Percentiles rank a stretch among this genome's conserved stretches.
Evolutionary conservation across 2,113 vertebrate genomes (phyloP).

Genomic region (Cygnus buccinator): DNA sequence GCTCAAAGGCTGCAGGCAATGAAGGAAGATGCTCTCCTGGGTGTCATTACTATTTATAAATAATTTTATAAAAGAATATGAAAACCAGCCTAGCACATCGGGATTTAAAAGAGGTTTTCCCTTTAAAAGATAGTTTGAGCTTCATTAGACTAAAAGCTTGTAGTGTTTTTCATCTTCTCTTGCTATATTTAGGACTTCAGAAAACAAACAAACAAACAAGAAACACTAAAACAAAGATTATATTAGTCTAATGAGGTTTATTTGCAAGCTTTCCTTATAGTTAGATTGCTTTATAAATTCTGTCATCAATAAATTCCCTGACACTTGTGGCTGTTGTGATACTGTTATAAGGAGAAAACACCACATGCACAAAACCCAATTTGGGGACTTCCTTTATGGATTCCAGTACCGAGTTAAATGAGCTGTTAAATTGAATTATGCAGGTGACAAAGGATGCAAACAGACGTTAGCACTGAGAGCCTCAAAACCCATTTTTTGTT

Average conservation of each 20-base stretch:
- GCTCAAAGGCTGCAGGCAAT: slow-evolving; percentile 46
- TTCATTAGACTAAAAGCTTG: slow-evolving; percentile 40
- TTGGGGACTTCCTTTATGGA: background rate
- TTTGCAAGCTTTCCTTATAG: background rate
- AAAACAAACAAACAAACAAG: background rate
- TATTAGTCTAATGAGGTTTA: background rate
- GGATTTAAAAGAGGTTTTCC: slow-evolving; percentile 12
- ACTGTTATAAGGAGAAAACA: background rate
- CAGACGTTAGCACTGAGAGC: background rate
- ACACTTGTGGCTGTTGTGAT: background rate
- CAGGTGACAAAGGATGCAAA: background rate
- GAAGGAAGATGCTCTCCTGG: slow-evolving; percentile 31
- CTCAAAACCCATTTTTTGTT: background rate
- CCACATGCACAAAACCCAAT: background rate
- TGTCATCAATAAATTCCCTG: background rate
- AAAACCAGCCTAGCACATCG: slow-evolving; percentile 29
- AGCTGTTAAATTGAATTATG: background rate
- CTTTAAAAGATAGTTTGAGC: slow-evolving; percentile 47
- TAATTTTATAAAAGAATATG: slow-evolving; percentile 43
- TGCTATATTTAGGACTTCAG: background rate
- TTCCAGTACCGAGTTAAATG: background rate
- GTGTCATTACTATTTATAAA: slow-evolving; percentile 65
- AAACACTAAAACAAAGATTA: background rate
- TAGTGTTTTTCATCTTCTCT: slow-evolving; percentile 33
- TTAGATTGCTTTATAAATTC: background rate